Evolutionary conservation across 1,140 invertebrate species (phyloP).

Genomic region (Drosophila watanabei): DNA sequence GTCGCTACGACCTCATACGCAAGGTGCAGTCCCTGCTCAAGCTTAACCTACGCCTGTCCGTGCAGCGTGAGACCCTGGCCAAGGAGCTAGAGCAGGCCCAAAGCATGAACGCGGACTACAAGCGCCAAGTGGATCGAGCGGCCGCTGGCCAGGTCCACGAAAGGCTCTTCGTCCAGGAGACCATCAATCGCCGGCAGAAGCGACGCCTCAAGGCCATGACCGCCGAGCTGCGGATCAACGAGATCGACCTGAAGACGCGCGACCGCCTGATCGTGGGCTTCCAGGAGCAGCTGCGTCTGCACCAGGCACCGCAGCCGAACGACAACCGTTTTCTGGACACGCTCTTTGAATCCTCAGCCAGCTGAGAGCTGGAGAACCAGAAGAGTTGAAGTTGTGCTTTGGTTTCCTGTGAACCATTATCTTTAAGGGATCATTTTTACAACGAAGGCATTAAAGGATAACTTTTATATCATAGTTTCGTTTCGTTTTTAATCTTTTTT

Average conservation of each 20-base stretch:
- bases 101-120: constrained; percentile 33
- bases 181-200: constrained; percentile 55
- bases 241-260: constrained; percentile 69
- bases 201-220: constrained; percentile 63
- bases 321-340: constrained; percentile 10
- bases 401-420: too few species aligned
- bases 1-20: constrained; percentile 88
- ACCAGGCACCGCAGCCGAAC: background rate
- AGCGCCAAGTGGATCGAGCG: constrained; percentile 26
- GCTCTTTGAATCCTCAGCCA: background rate
- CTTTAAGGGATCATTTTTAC: constrained; percentile 11
- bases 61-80: constrained; percentile 30
- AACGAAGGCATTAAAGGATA: background rate
- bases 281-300: constrained; percentile 41
- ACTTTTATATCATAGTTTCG: background rate
- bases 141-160: constrained; percentile 23
- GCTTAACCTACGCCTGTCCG: constrained; percentile 44
- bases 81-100: constrained; percentile 17
- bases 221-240: constrained; percentile 72
- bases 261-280: constrained; percentile 59
- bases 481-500: too few species aligned
- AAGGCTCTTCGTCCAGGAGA: constrained; percentile 49
- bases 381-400: background rate
- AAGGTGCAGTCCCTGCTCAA: constrained; percentile 90
- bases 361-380: background rate